Evolutionary conservation across 1,140 invertebrate genomes (phyloP).

Genomic region (Trichonephila clavata): DNA sequence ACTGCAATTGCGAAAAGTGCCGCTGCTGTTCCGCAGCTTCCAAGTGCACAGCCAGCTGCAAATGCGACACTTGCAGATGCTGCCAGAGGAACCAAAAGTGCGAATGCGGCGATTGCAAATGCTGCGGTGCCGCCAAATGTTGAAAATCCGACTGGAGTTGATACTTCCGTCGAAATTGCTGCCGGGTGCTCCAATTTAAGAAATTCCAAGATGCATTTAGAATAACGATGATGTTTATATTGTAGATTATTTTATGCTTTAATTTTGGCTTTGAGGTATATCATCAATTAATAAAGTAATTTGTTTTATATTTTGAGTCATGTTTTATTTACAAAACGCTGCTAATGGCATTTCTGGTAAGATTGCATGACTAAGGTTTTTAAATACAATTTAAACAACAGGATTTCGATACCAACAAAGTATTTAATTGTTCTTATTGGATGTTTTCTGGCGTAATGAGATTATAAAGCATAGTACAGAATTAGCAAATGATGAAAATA

Average conservation of each 20-base stretch:
- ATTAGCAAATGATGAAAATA: too few relatives aligned
- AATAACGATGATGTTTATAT: neutral
- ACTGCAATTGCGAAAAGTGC: conserved; percentile 75
- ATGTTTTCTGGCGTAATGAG: too few relatives aligned
- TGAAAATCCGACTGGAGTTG: neutral
- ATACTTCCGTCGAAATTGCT: neutral
- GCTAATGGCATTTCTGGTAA: too few relatives aligned
- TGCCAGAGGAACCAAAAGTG: conserved; percentile 64
- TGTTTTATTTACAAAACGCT: too few relatives aligned
- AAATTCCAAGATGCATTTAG: neutral
- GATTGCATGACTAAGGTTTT: too few relatives aligned
- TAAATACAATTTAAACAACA: too few relatives aligned
- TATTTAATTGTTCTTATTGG: too few relatives aligned
- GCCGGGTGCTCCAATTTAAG: neutral
- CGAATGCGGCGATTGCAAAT: conserved; percentile 71
- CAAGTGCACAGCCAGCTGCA: conserved; percentile 68
- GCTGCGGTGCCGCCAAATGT: conserved; percentile 66
- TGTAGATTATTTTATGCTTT: neutral
- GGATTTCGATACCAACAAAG: too few relatives aligned
- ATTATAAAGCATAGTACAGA: too few relatives aligned
- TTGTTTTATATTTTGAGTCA: too few relatives aligned
- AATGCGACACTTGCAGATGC: conserved; percentile 67
- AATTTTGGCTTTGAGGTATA: neutral
- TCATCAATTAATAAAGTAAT: too few relatives aligned
- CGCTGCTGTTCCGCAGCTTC: conserved; percentile 67